Conservation (phyloP, 2,888 invertebrate genomes). For the Acrobasis repandana region DNA sequence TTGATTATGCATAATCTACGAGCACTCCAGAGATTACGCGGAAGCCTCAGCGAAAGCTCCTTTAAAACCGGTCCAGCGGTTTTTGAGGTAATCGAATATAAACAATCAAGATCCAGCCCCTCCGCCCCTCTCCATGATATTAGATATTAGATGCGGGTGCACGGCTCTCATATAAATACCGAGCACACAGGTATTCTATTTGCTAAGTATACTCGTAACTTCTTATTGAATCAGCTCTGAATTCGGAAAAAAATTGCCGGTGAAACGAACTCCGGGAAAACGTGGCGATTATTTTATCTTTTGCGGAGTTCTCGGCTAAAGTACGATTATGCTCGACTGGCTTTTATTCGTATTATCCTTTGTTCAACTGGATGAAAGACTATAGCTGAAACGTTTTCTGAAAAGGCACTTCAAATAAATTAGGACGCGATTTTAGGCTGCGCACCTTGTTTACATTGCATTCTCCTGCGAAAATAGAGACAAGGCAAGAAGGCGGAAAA, state of each 20-base stretch:
- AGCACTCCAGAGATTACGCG: constrained; percentile 29
- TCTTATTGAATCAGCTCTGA: constrained; percentile 69
- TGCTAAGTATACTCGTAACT: constrained; percentile 62
- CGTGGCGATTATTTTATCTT: constrained; percentile 69
- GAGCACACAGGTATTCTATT: constrained; percentile 31
- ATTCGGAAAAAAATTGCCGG: constrained; percentile 56
- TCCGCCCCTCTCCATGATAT: constrained; percentile 37
- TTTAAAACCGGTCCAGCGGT: constrained; percentile 48
- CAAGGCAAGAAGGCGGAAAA: constrained; percentile 57
- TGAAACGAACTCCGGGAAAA: constrained; percentile 62
- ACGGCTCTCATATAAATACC: constrained; percentile 29
- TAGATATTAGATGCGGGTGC: constrained; percentile 24
- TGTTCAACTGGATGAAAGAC: constrained; percentile 71
- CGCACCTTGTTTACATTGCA: constrained; percentile 60
- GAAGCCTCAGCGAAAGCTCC: constrained; percentile 20
- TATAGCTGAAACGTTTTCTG: constrained; percentile 64
- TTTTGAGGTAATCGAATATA: constrained; percentile 57
- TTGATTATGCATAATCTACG: constrained; percentile 46
- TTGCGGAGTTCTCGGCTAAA: constrained; percentile 58
- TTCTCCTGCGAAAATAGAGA: constrained; percentile 61
- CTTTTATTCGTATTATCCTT: constrained; percentile 74
- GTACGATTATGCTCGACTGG: constrained; percentile 72
- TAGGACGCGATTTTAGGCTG: constrained; percentile 67
- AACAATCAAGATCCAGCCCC: constrained; percentile 47
- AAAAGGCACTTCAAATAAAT: constrained; percentile 70